Evolutionary conservation across 2,888 invertebrate species (phyloP).

Genomic region (Muscina levida): DNA sequence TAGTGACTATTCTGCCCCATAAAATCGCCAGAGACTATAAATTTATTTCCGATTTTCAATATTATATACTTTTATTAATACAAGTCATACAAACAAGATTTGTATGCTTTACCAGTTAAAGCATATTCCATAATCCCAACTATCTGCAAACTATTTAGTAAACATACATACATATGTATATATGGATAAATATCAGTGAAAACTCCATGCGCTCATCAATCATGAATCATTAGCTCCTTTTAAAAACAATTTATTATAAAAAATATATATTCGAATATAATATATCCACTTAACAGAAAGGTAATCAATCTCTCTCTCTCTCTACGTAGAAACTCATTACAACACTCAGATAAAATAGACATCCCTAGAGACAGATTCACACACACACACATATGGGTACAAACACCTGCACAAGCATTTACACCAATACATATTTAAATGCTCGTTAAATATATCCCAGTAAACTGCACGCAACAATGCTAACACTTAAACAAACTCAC

Average conservation of each 20-base stretch:
- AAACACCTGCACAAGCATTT: background rate
- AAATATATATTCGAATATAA: conserved; percentile 2
- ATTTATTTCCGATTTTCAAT: too few species aligned
- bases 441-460: conserved; percentile 18
- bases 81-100: too few species aligned
- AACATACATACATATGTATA: too few species aligned
- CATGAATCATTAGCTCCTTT: background rate
- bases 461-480: conserved; percentile 2
- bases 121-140: too few species aligned
- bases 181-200: too few species aligned
- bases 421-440: background rate
- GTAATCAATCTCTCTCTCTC: conserved; percentile 54
- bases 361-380: background rate
- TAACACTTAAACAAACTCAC: conserved; percentile 16
- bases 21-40: too few species aligned
- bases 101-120: too few species aligned
- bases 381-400: background rate
- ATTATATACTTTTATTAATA: too few species aligned
- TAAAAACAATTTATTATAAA: conserved; percentile 30
- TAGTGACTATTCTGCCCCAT: too few species aligned
- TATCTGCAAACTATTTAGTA: too few species aligned
- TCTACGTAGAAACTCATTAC: conserved; percentile 39
- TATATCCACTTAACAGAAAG: conserved; percentile 37
- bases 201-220: too few species aligned
- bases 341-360: conserved; percentile 26